These are phyloP conservation scores for Mythimna ferrago DNA, from an alignment of 2,888 invertebrate species.

Conservation along the genomic window DNA sequence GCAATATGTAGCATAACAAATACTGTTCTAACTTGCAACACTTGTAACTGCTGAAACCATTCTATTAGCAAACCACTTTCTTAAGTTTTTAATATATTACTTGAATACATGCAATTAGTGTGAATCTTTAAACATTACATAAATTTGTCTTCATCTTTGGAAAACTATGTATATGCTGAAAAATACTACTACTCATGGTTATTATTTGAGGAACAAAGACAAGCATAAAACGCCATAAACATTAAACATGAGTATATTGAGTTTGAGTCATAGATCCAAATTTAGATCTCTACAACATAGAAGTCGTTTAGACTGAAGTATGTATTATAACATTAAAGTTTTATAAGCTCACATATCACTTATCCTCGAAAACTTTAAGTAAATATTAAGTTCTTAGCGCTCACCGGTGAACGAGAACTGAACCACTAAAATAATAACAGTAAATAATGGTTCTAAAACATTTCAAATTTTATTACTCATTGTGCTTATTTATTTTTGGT, in stretches of 20 bases:
- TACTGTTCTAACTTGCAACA: background rate
- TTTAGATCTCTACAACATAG: background rate
- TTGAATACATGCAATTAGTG: background rate
- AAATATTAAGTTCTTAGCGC: background rate
- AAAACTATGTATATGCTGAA: background rate
- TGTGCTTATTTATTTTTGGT: constrained; percentile 27
- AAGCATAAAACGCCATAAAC: too few relatives aligned
- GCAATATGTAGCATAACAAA: background rate
- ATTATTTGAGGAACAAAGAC: background rate
- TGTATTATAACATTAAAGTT: background rate
- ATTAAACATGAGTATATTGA: background rate
- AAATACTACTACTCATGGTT: background rate
- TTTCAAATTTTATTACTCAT: constrained; percentile 36
- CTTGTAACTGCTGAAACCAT: constrained; percentile 6
- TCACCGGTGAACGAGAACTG: background rate
- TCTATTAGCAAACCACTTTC: background rate
- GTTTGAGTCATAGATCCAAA: background rate
- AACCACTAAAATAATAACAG: constrained; percentile 22
- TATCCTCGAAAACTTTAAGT: background rate
- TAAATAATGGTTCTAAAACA: constrained; percentile 10
- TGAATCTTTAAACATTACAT: background rate
- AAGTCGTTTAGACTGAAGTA: background rate
- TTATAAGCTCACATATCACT: background rate
- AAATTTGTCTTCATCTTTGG: too few relatives aligned
- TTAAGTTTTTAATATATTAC: background rate